Conservation (phyloP, 2,113 vertebrate species). For the Xerus inauris region DNA sequence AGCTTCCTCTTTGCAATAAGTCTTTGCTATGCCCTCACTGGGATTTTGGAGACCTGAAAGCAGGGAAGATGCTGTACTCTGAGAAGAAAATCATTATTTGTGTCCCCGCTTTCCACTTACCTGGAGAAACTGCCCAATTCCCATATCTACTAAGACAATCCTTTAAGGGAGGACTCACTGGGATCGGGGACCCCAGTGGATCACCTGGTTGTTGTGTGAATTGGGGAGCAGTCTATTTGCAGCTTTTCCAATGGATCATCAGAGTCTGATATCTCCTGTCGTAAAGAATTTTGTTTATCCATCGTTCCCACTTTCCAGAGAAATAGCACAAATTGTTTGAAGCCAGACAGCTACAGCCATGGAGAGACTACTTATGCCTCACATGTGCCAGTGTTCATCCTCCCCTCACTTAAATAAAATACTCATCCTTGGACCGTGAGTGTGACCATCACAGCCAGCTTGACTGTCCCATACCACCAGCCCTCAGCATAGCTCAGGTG, state of each 20-base stretch:
- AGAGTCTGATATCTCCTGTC: background rate
- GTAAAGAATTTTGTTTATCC: background rate
- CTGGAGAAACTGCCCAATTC: background rate
- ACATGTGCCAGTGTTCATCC: background rate
- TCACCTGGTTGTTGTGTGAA: background rate
- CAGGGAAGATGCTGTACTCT: background rate
- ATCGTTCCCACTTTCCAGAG: background rate
- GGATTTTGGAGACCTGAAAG: background rate
- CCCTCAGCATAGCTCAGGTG: background rate
- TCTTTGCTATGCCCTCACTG: background rate
- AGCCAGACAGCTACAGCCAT: background rate
- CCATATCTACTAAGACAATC: background rate
- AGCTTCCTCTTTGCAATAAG: background rate
- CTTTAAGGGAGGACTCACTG: background rate
- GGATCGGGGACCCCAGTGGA: no score
- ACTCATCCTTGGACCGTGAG: background rate
- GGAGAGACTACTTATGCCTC: background rate
- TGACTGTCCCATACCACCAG: background rate
- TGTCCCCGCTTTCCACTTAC: background rate
- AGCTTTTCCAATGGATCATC: background rate
- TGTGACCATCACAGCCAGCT: background rate
- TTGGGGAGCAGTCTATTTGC: background rate
- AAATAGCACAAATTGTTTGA: background rate
- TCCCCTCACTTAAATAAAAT: background rate
- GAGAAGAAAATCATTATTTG: background rate